Evolutionary conservation across 2,113 vertebrate species (phyloP).

Genomic region (Arenaria interpres): DNA sequence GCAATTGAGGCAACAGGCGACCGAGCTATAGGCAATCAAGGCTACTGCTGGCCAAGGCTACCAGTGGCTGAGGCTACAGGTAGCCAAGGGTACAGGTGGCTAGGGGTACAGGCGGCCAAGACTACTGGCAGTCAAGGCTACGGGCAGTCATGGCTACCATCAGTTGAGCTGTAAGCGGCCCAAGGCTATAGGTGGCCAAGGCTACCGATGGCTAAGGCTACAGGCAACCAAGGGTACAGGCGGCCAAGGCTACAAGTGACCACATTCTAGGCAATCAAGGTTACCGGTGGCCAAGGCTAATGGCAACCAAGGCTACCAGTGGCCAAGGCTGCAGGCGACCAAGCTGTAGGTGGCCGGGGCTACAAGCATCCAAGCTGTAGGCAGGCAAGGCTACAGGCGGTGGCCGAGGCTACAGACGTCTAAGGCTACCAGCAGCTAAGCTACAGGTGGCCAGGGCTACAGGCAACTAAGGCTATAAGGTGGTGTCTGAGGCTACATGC

Average conservation of each 20-base stretch:
- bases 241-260: background rate
- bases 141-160: background rate
- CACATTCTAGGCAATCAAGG: background rate
- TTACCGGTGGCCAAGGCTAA: background rate
- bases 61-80: too few relatives aligned
- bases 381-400: background rate
- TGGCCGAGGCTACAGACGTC: background rate
- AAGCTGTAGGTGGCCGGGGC: background rate
- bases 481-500: background rate
- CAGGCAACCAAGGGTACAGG: background rate
- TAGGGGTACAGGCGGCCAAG: too few relatives aligned
- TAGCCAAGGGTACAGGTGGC: too few relatives aligned
- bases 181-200: too few relatives aligned
- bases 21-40: background rate
- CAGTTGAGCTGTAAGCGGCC: too few relatives aligned
- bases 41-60: too few relatives aligned
- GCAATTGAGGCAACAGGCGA: background rate
- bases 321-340: background rate
- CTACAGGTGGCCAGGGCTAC: background rate
- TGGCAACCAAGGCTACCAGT: background rate
- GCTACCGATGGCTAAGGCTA: too few relatives aligned
- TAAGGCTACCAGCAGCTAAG: background rate
- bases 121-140: background rate
- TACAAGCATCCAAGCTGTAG: too few relatives aligned
- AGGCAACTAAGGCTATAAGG: background rate